These are phyloP conservation scores for Lerema accius DNA, from an alignment of 1,140 invertebrate genomes.

Conservation along the genomic window DNA sequence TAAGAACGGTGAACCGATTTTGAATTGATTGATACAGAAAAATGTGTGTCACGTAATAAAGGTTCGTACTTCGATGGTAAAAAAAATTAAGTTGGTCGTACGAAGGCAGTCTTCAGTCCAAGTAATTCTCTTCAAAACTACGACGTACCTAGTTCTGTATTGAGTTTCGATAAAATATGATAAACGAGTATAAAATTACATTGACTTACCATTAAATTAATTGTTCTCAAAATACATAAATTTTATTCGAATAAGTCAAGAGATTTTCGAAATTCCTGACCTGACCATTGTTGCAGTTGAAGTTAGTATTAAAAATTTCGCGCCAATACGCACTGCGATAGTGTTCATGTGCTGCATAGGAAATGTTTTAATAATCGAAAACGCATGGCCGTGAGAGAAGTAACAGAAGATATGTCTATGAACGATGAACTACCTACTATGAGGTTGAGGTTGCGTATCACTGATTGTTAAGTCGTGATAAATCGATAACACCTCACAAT, in stretches of 20 bases:
- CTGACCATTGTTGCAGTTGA: slow-evolving; percentile 33
- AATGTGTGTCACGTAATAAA: slow-evolving; percentile 22
- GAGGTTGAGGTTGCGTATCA: not conserved
- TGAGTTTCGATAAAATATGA: slow-evolving; percentile 33
- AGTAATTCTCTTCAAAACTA: slow-evolving; percentile 27
- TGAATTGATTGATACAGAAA: slow-evolving; percentile 5
- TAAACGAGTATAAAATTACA: slow-evolving; percentile 40
- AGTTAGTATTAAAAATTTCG: slow-evolving; percentile 42
- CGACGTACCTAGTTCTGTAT: slow-evolving; percentile 13
- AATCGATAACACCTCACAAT: slow-evolving; percentile 19
- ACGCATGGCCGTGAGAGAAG: slow-evolving; percentile 36
- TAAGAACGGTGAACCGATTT: not conserved
- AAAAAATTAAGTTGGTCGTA: slow-evolving; percentile 13
- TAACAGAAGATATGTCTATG: slow-evolving; percentile 33
- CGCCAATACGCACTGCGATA: slow-evolving; percentile 43
- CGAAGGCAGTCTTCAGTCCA: slow-evolving; percentile 2
- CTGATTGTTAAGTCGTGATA: slow-evolving; percentile 3
- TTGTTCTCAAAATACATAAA: slow-evolving; percentile 38
- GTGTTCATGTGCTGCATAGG: slow-evolving; percentile 34
- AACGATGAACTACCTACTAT: not conserved
- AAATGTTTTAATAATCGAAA: slow-evolving; percentile 27
- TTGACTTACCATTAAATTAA: slow-evolving; percentile 32
- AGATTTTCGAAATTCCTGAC: slow-evolving; percentile 33
- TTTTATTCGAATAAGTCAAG: slow-evolving; percentile 44
- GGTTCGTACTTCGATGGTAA: slow-evolving; percentile 17